Evolutionary conservation across 2,797 vertebrate genomes (phyloP).

Genomic region (Hybognathus amarus): DNA sequence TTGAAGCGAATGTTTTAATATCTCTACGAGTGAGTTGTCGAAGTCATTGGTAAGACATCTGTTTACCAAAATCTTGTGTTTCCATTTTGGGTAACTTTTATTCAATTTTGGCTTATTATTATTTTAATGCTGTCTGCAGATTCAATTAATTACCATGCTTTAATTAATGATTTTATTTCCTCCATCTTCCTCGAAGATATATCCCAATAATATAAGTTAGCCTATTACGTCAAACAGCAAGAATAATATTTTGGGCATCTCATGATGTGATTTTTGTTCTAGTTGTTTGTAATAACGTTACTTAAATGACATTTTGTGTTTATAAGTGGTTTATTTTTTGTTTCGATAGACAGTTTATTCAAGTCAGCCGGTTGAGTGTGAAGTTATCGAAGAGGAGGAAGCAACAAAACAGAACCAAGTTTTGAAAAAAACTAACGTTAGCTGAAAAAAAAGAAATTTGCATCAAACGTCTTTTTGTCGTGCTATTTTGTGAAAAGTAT

Average conservation of each 20-base stretch:
- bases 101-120: neutral
- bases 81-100: neutral
- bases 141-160: neutral
- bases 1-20: slow-evolving; percentile 15
- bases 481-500: neutral
- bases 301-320: neutral
- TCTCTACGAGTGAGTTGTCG: slow-evolving; percentile 26
- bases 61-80: neutral
- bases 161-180: neutral
- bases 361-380: neutral
- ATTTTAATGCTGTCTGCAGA: neutral
- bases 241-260: neutral
- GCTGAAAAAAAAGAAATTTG: neutral
- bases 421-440: neutral
- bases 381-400: neutral
- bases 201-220: neutral
- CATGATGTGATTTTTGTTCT: neutral
- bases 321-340: neutral
- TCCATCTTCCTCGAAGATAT: neutral
- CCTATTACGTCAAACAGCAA: neutral
- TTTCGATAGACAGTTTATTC: neutral
- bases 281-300: neutral
- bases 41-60: slow-evolving; percentile 42
- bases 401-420: neutral
- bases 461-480: too few species aligned